Evolutionary conservation across 2,888 invertebrate genomes (phyloP).

Genomic region (Deilephila porcellus): DNA sequence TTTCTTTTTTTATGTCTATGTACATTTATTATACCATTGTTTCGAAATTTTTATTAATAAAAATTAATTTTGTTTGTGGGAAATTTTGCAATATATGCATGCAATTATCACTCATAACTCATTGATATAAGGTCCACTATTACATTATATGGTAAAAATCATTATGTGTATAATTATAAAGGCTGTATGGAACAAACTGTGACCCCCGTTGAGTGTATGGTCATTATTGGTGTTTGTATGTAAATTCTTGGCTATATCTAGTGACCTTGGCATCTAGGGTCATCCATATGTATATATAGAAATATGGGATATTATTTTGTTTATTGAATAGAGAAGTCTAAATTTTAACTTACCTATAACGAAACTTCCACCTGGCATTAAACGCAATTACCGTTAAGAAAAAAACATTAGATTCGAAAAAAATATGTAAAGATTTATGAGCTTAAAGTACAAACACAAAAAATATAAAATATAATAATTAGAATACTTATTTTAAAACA

Average conservation of each 20-base stretch:
- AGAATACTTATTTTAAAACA: too few relatives aligned
- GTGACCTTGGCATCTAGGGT: constrained; percentile 62
- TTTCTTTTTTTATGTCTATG: not conserved
- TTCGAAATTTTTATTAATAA: not conserved
- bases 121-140: not conserved
- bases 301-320: not conserved
- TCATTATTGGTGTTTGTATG: constrained; percentile 78
- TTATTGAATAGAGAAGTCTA: not conserved
- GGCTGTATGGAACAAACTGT: constrained; percentile 62
- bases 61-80: not conserved
- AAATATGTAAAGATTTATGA: too few relatives aligned
- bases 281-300: constrained; percentile 52
- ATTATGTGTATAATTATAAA: constrained; percentile 27
- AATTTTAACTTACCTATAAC: not conserved
- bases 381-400: too few relatives aligned
- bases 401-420: too few relatives aligned
- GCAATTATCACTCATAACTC: not conserved
- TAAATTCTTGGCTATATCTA: constrained; percentile 63
- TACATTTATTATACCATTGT: not conserved
- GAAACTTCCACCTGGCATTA: too few relatives aligned
- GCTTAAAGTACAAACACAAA: too few relatives aligned
- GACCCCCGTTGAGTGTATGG: constrained; percentile 64
- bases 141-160: constrained; percentile 10
- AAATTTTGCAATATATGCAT: not conserved
- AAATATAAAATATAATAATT: too few relatives aligned